These are phyloP conservation scores for Acronicta leporina DNA, from an alignment of 2,888 invertebrate genomes.

Conservation along the genomic window DNA sequence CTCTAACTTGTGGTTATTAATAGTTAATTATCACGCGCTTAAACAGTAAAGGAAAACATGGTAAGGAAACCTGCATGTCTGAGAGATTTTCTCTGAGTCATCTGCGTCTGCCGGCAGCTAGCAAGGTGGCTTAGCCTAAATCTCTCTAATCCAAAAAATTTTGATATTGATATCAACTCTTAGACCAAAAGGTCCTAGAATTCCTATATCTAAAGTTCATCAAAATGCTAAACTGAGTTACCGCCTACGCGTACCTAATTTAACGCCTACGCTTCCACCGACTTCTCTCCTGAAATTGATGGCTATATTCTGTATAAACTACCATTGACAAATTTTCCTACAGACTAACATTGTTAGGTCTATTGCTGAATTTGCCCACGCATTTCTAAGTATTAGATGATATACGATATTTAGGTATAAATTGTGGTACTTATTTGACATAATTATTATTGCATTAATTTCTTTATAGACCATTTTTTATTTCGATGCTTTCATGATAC, in stretches of 20 bases:
- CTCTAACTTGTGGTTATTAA: no score
- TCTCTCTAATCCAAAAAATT: no score
- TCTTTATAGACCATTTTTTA: no score
- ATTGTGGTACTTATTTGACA: no score
- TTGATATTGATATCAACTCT: neutral
- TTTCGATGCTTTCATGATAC: no score
- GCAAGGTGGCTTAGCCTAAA: no score
- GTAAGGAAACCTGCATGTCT: no score
- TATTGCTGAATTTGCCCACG: conserved; percentile 16
- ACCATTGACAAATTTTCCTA: conserved; percentile 27
- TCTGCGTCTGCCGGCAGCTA: no score
- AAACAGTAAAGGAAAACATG: no score
- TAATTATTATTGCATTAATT: neutral
- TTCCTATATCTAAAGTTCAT: conserved; percentile 33
- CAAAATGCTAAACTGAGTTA: conserved; percentile 15
- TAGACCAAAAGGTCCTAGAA: conserved; percentile 19
- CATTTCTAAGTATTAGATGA: neutral
- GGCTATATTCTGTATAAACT: conserved; percentile 13
- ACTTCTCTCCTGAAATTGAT: conserved; percentile 35
- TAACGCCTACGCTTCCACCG: conserved; percentile 27
- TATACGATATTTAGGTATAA: no score
- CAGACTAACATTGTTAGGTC: conserved; percentile 5
- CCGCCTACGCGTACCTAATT: conserved; percentile 33
- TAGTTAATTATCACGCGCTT: no score
- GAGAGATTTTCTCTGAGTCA: no score